These are phyloP conservation scores for Pycnonotus jocosus DNA, from an alignment of 2,113 vertebrate species.

Conservation along the genomic window DNA sequence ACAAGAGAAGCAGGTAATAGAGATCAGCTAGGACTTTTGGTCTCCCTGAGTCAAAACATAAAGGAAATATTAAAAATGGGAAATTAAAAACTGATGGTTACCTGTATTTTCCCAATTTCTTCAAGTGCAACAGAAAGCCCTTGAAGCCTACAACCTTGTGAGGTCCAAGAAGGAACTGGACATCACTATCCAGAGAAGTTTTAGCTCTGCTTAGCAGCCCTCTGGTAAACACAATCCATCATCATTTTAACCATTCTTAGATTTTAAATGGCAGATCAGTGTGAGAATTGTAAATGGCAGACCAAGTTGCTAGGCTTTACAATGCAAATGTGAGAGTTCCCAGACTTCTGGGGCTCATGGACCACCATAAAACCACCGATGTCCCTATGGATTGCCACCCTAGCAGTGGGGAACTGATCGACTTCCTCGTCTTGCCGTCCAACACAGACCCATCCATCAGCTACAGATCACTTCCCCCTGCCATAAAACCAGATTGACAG, in stretches of 20 bases:
- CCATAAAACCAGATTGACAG: slow-evolving; percentile 35
- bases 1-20: neutral
- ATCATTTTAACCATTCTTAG: neutral
- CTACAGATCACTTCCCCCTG: slow-evolving; percentile 20
- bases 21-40: neutral
- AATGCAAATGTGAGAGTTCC: neutral
- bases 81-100: neutral
- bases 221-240: neutral
- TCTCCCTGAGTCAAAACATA: neutral
- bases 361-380: neutral
- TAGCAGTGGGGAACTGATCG: neutral
- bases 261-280: neutral
- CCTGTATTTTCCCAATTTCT: neutral
- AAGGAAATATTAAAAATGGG: neutral
- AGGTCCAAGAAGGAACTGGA: neutral
- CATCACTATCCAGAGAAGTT: neutral
- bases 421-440: neutral
- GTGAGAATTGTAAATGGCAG: neutral
- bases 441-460: neutral
- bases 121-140: neutral
- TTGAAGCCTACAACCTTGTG: neutral
- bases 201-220: neutral
- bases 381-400: neutral
- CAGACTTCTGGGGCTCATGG: neutral
- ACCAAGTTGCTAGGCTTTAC: neutral